Conservation (phyloP, 2,888 invertebrate genomes). For the Agrochola litura region DNA sequence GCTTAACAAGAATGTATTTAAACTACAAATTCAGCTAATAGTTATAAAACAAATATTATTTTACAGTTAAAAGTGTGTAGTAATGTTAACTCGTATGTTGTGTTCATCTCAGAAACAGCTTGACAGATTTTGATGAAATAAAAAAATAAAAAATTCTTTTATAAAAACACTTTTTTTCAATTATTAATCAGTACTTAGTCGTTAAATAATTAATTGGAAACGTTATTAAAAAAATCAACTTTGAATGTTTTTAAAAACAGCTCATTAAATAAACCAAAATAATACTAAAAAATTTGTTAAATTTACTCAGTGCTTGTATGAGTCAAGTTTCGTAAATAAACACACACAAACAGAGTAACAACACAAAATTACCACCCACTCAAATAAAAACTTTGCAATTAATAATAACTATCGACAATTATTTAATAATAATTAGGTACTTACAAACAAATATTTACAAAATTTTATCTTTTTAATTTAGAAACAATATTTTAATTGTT, state of each 20-base stretch:
- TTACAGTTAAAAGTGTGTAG: slow-evolving; percentile 56
- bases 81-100: slow-evolving; percentile 3
- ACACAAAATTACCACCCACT: slow-evolving; percentile 33
- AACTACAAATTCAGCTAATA: slow-evolving; percentile 66
- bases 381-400: slow-evolving; percentile 42
- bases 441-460: slow-evolving; percentile 55
- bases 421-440: slow-evolving; percentile 20
- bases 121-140: neutral
- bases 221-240: neutral
- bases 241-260: neutral
- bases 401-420: slow-evolving; percentile 35
- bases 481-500: slow-evolving; percentile 67
- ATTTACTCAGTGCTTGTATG: too few relatives aligned
- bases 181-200: too few relatives aligned
- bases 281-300: neutral
- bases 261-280: neutral
- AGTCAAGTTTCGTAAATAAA: slow-evolving; percentile 15
- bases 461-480: slow-evolving; percentile 39
- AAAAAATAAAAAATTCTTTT: neutral
- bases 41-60: slow-evolving; percentile 60
- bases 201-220: too few relatives aligned
- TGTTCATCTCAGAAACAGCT: slow-evolving; percentile 32
- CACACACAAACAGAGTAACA: slow-evolving; percentile 18
- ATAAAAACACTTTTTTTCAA: too few relatives aligned
- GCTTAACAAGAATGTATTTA: slow-evolving; percentile 47